Base-by-base conservation (phyloP, 2,113 vertebrate genomes). In the Dicrurus megarhynchus region DNA sequence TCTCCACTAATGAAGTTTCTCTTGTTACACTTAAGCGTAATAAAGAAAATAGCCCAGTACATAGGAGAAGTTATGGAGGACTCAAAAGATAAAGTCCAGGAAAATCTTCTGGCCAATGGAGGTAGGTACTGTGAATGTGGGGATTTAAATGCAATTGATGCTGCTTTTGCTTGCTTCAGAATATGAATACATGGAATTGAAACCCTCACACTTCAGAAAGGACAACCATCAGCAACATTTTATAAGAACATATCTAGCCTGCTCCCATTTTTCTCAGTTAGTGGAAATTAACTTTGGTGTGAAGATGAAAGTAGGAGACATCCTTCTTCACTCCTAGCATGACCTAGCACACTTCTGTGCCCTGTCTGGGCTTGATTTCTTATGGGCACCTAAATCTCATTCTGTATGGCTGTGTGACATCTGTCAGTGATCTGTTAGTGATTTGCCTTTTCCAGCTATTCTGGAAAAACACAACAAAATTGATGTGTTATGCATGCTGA, bases 11-110 rank as follows among this genome's bases (percentile, higher is more conserved):
- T 46, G 5, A 17, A 78, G 30, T 81, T 91, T 95, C 27, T 92
- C 70, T 96, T 96, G 13, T 94, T 90, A 50, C 52, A 42, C 33
- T 52, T 70, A 93, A 99, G 99, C 37, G 84, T 99, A 81, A 98
- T 99, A 81, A 98, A 97, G 97, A 99, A 98, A 97, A 98, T 98
- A 88, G 98, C 98, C 46, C 99, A 99, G 97, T 98, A 98, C 78
- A 98, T 99, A 97, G 98, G 97, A 93, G 99, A 99, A 77, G 98
- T 99, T 91, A 98, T 99, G 98, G 99, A 99, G 87, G 98, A 99
- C 42, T 97, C 98, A n/a, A 97, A 97, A 96, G 98, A 99, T 74
- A 99, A 99, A 97, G 97, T 98, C 55, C 98, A 98, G 88, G 99
- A 99, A 97, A 99, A 99, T 69, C 94, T 98, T 52, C 95, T 99